A percentile compares a stretch with the other conserved stretches of the same genome.
Conservation (phyloP, 2,797 vertebrate genomes). For the Sebastes reedi region DNA sequence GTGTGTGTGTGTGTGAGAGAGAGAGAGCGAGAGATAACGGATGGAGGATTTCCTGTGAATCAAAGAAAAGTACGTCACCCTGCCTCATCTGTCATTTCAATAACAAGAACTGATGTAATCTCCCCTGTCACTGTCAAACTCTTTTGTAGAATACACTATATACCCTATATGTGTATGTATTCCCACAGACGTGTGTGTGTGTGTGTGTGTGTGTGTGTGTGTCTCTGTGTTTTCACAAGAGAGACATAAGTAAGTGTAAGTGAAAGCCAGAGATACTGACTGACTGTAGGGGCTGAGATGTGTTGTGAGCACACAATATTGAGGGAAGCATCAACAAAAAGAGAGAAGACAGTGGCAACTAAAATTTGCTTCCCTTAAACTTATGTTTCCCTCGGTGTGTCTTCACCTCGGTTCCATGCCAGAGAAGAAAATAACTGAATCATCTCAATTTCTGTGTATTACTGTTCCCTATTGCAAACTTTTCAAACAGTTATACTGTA, state of each 20-base stretch:
- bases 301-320: neutral
- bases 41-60: slow-evolving; percentile 36
- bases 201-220: neutral
- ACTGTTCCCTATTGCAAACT: neutral
- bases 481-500: neutral
- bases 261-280: neutral
- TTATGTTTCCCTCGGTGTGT: neutral
- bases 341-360: too few relatives aligned
- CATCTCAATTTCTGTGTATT: neutral
- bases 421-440: slow-evolving; percentile 2
- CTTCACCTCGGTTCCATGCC: neutral
- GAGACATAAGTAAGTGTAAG: neutral
- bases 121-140: neutral
- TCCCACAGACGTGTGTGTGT: neutral
- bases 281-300: neutral
- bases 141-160: neutral
- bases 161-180: neutral
- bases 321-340: neutral
- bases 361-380: neutral
- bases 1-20: neutral
- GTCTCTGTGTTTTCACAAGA: neutral
- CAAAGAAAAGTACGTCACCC: slow-evolving; percentile 17
- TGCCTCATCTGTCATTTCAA: slow-evolving; percentile 24
- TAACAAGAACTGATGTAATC: slow-evolving; percentile 28
- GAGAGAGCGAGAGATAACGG: neutral